Evolutionary conservation across 2,888 invertebrate species (phyloP).

Genomic region (Ichneumoninae sp.): DNA sequence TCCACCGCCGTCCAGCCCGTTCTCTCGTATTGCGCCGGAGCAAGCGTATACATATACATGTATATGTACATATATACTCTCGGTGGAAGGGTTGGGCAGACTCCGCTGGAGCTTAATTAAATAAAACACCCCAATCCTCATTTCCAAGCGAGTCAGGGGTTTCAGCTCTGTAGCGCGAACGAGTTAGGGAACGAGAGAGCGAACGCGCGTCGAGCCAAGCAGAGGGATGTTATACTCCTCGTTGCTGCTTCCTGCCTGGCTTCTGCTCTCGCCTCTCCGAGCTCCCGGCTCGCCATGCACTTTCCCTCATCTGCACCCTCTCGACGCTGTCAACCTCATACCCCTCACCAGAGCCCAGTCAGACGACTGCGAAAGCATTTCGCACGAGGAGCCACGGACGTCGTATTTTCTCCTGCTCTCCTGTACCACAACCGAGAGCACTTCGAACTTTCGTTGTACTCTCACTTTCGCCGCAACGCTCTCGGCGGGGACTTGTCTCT

Average conservation of each 20-base stretch:
- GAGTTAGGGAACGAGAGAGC: constrained; percentile 58
- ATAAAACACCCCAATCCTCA: constrained; percentile 80
- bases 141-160: constrained; percentile 70
- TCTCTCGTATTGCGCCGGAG: constrained; percentile 50
- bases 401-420: constrained; percentile 41
- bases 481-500: constrained; percentile 45
- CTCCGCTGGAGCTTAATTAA: constrained; percentile 79
- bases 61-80: neutral
- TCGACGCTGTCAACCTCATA: constrained; percentile 52
- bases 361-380: constrained; percentile 50
- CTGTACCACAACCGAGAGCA: constrained; percentile 43
- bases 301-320: constrained; percentile 61
- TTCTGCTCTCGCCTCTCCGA: constrained; percentile 53
- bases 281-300: constrained; percentile 52
- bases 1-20: constrained; percentile 33
- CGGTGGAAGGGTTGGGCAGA: constrained; percentile 74
- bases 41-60: constrained; percentile 11
- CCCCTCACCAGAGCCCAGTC: constrained; percentile 5
- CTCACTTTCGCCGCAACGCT: constrained; percentile 55
- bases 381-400: constrained; percentile 21
- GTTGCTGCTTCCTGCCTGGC: constrained; percentile 60
- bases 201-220: constrained; percentile 73
- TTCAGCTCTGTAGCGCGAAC: constrained; percentile 64
- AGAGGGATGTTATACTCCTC: constrained; percentile 58
- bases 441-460: constrained; percentile 55